phyloP scores from a whole-genome alignment of 1,140 invertebrate species.

The Heliconius nattereri region DNA sequence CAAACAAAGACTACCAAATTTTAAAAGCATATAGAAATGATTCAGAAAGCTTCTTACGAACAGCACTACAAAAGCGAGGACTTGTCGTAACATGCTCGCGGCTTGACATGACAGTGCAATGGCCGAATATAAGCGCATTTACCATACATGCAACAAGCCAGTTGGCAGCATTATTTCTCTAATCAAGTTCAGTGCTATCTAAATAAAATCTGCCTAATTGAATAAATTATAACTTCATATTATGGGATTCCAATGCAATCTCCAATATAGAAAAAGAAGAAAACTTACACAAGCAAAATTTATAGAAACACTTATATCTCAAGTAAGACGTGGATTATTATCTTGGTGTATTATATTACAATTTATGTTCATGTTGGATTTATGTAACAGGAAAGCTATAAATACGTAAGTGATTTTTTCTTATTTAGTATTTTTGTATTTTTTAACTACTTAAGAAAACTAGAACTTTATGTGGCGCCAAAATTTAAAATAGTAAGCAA shows the following conservation, averaged over 20 bases:
- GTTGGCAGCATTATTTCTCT: neutral
- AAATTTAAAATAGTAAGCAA: neutral
- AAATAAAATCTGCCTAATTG: neutral
- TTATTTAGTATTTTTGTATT: neutral
- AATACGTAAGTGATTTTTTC: neutral
- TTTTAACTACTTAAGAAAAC: neutral
- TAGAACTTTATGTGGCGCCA: neutral
- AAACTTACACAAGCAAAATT: constrained; percentile 43
- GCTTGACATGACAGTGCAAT: neutral
- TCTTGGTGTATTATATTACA: constrained; percentile 1
- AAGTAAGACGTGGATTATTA: constrained; percentile 42
- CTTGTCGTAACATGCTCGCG: constrained; percentile 37
- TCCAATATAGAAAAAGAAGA: constrained; percentile 45
- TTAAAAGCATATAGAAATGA: neutral
- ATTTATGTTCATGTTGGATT: neutral
- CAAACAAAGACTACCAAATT: neutral
- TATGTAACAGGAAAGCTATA: neutral
- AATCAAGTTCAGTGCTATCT: neutral
- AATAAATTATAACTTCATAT: constrained; percentile 22
- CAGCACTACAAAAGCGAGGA: constrained; percentile 20
- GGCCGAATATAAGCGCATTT: neutral
- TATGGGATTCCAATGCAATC: constrained; percentile 61
- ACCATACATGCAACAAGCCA: neutral
- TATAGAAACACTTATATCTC: constrained; percentile 44
- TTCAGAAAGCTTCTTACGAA: neutral